Evolutionary conservation across 2,888 invertebrate genomes (phyloP).

Genomic region (Pseudanteris insignis): DNA sequence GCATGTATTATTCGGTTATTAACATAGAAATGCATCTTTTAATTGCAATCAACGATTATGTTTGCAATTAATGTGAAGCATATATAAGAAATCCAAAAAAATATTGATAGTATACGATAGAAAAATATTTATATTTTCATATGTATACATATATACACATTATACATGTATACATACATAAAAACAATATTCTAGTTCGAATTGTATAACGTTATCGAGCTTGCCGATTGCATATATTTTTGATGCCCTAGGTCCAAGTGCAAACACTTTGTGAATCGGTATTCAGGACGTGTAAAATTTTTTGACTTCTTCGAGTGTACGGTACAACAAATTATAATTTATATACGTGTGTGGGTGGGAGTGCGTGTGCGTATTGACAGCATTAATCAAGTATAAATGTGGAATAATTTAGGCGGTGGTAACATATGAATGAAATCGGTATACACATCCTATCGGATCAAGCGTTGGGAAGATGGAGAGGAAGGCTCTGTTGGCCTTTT

Average conservation of each 20-base stretch:
- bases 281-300: slow-evolving; percentile 40
- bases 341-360: slow-evolving; percentile 23
- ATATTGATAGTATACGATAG: slow-evolving; percentile 17
- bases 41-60: slow-evolving; percentile 36
- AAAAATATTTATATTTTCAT: slow-evolving; percentile 13
- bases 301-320: slow-evolving; percentile 38
- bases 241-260: slow-evolving; percentile 49
- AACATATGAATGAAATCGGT: slow-evolving; percentile 45
- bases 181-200: slow-evolving; percentile 39
- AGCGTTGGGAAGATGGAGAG: no score
- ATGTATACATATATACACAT: slow-evolving; percentile 8
- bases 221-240: slow-evolving; percentile 46
- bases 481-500: no score
- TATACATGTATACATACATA: slow-evolving; percentile 23
- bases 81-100: slow-evolving; percentile 9
- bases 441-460: slow-evolving; percentile 47
- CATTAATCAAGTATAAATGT: slow-evolving; percentile 22
- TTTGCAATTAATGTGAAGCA: slow-evolving; percentile 44
- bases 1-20: slow-evolving; percentile 33
- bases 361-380: slow-evolving; percentile 34
- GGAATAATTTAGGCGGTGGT: slow-evolving; percentile 39
- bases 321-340: slow-evolving; percentile 33
- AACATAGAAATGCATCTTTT: slow-evolving; percentile 17
- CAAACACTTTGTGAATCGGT: slow-evolving; percentile 42
- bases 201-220: slow-evolving; percentile 45